Base-by-base conservation (phyloP, 2,888 invertebrate genomes). In the Coenonympha arcania region DNA sequence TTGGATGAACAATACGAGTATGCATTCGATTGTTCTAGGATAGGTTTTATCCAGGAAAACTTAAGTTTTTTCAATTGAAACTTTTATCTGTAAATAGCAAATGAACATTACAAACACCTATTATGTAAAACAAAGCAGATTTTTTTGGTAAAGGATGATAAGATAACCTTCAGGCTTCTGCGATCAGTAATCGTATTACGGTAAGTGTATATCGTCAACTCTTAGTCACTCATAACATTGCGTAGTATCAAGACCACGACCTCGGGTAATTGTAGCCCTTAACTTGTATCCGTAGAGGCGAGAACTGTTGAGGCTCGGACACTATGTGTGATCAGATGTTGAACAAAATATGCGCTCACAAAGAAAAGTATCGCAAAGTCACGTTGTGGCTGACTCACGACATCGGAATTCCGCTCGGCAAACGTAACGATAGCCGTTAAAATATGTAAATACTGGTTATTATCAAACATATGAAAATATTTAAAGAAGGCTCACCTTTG, bases 301-400 rank as follows among this genome's bases (percentile, higher is more conserved):
- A 54, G 15, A 43, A 42, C 16, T 6, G 43, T n/a, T 18, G 36
- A 13, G 15, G 16, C 31, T 47, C 19, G 34, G 34, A 42, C 52
- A 40, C 24, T 50, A 49, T 50, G 50, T 60, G 53, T 59, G 56
- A 58, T 55, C 58, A 58, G 58, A 52, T 56, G 58, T 54, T 42
- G 41, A 49, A 56, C 56, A 54, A 53, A 55, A 52, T 53, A 52
- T 45, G 48, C 51, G 48, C 47, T 56, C 37, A 61, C 57, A 60
- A 60, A 57, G 54, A 58, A 55, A 48, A 58, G 56, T 55, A 48
- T 42, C 51, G 41, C 37, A 28, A 30, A 50, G 48, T 55, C 57
- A 54, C 53, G 56, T 52, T 46, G 33, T 43, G 26, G 53, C 51
- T 61, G 60, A 59, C 33, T 61, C 61, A 61, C 48, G 44, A 52